Percentiles rank a stretch among this genome's conserved stretches.
phyloP scores from a whole-genome alignment of 2,113 vertebrate genomes.

The Eretmodus cyanostictus region DNA sequence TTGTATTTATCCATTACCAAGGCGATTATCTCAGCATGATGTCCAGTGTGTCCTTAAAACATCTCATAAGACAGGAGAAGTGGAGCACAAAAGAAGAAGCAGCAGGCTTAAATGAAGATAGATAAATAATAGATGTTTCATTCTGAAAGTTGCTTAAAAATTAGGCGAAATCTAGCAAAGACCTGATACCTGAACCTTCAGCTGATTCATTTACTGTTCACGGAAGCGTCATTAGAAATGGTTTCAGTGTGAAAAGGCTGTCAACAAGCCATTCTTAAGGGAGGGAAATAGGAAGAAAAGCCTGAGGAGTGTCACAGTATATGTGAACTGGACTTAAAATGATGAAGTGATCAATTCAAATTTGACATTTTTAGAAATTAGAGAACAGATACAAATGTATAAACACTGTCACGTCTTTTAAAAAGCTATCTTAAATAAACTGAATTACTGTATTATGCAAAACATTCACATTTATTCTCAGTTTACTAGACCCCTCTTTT shows the following conservation, averaged over 20 bases:
- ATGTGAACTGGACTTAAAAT: neutral
- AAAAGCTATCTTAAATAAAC: neutral
- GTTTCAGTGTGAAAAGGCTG: neutral
- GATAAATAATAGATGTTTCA: neutral
- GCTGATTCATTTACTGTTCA: neutral
- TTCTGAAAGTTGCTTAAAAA: neutral
- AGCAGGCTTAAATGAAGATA: neutral
- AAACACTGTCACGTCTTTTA: neutral
- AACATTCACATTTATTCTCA: neutral
- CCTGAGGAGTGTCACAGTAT: neutral
- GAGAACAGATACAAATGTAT: neutral
- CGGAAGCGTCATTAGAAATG: neutral
- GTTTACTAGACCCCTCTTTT: neutral
- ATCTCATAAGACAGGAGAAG: neutral
- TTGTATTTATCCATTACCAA: neutral
- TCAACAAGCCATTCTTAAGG: accelerated
- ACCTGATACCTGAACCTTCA: neutral
- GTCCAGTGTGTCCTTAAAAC: neutral
- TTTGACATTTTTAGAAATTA: neutral
- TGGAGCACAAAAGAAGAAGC: neutral
- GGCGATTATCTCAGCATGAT: neutral
- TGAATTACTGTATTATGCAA: neutral
- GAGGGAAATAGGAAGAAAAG: neutral
- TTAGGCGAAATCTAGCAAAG: neutral
- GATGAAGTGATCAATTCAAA: neutral